Conservation (phyloP, 2,113 vertebrate species). For the Excalfactoria chinensis region DNA sequence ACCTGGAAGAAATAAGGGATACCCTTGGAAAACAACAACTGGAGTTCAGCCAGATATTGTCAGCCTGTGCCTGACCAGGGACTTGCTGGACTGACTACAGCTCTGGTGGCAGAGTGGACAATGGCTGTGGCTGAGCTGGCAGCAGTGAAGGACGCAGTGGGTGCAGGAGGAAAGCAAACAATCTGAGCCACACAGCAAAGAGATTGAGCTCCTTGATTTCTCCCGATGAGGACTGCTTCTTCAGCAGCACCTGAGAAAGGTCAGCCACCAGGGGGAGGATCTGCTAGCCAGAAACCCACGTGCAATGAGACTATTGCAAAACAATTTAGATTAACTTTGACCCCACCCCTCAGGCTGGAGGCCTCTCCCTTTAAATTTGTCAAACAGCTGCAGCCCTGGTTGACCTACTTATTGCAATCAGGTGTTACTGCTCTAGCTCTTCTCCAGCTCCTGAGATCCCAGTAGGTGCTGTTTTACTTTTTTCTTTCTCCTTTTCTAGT, state of each 20-base stretch:
- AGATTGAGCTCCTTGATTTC: neutral
- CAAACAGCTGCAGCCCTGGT: neutral
- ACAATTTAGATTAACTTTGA: neutral
- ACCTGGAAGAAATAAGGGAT: slow-evolving; percentile 7
- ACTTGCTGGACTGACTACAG: neutral
- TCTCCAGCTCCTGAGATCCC: neutral
- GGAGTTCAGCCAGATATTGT: slow-evolving; percentile 17
- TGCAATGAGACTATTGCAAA: neutral
- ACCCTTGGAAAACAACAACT: slow-evolving; percentile 25
- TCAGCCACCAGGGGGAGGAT: neutral
- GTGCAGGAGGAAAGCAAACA: slow-evolving; percentile 4
- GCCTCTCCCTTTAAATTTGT: neutral
- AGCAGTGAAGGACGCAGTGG: neutral
- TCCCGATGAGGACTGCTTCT: neutral
- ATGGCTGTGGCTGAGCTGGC: neutral
- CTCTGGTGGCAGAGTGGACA: neutral
- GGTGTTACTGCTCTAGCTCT: neutral
- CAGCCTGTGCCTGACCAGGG: neutral
- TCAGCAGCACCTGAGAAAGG: neutral
- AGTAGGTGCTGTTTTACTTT: neutral
- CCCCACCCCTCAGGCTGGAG: neutral
- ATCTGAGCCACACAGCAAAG: neutral
- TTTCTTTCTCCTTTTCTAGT: neutral
- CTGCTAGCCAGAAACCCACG: no score
- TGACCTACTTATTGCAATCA: neutral